These are phyloP conservation scores for Diplosoma virens DNA, from an alignment of 23 tunicate genomes.

Conservation along the genomic window DNA sequence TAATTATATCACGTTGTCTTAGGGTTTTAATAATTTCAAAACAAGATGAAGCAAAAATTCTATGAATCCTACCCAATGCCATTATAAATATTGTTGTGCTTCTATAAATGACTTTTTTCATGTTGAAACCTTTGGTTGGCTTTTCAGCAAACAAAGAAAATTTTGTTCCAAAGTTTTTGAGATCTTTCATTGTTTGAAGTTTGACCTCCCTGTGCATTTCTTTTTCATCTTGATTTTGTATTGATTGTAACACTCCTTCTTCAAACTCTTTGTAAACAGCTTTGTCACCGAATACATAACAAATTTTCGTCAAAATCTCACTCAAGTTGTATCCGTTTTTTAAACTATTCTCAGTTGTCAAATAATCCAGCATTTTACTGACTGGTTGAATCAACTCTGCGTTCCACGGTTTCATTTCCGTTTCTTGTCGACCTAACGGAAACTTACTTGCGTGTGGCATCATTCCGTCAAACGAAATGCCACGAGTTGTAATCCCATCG, in stretches of 20 bases:
- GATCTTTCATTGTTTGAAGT: background rate
- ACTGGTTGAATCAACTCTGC: background rate
- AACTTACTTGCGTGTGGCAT: background rate
- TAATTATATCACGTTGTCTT: no score
- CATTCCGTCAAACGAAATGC: background rate
- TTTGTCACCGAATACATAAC: background rate
- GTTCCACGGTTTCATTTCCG: background rate
- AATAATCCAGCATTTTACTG: no score
- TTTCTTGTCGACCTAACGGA: background rate
- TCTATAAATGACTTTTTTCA: background rate
- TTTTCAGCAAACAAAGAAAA: background rate
- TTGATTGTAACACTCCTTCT: background rate
- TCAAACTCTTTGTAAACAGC: background rate
- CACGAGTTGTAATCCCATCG: background rate
- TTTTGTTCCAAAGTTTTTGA: background rate
- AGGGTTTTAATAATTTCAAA: background rate
- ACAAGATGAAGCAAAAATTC: background rate
- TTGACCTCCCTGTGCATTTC: background rate
- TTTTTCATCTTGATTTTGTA: background rate
- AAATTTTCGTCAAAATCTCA: background rate
- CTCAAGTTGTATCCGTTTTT: background rate
- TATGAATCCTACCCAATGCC: background rate
- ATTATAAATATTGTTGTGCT: background rate
- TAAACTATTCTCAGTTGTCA: background rate
- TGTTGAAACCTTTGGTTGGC: background rate